Evolutionary conservation across 1,140 invertebrate species (phyloP), one percentile per base, ranked within the genome.

Genomic region (Limonius californicus): DNA sequence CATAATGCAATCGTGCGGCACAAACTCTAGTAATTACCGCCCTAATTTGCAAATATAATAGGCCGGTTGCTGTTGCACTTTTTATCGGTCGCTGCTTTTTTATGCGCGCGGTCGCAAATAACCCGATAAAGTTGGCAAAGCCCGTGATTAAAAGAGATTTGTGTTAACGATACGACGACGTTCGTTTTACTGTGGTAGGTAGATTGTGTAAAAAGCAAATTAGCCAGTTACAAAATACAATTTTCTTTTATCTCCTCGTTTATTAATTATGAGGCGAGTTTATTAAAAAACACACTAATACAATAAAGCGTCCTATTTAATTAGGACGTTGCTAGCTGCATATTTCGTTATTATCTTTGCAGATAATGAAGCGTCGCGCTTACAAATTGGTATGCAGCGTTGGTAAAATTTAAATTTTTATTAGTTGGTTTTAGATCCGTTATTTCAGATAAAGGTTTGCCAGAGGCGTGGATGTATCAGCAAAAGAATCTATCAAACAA

Each of bases 371-470:
- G n/a, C n/a, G 35, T 2, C 50, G 20, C 43, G 50, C 20, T 54
- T 56, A 30, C 11, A 27, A 54, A 60, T 54, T 20, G 27, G 47
- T 60, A 60, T 47, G 43, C 59, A 54, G 53, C 54, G 53, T 47
- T 39, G 19, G 59, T 60, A 50, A 59, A 59, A 45, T 47, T 59
- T 59, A 54, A 30, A 54, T 50, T 57, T 27, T 18, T 39, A 42
- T 57, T 59, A 35, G 4, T 58, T n/a, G 53, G 20, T 42, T 59
- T 47, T 23, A 59, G 23, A 50, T 59, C 53, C 57, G 53, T 59
- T 59, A 47, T 42, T 59, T 47, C 57, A 35, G 50, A 59, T 42
- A 56, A 20, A 39, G n/a, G n/a, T n/a, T n/a, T n/a, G n/a, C n/a
- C n/a, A n/a, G n/a, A n/a, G n/a, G n/a, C n/a, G n/a, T n/a, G n/a